phyloP scores from a whole-genome alignment of 2,113 vertebrate species.

The Sardina pilchardus region DNA sequence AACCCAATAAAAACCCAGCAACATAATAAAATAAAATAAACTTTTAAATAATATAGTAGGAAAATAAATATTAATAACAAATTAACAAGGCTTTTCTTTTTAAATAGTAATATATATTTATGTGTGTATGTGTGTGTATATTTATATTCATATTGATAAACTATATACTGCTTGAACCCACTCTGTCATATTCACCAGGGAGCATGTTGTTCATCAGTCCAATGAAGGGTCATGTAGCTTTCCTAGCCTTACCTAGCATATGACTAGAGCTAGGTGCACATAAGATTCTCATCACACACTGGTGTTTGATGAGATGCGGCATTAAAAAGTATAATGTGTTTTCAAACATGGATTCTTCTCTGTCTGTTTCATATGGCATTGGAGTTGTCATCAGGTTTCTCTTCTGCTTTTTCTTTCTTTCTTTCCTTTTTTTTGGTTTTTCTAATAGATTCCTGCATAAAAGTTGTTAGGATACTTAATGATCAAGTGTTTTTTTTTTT shows the following conservation, averaged over 20 bases:
- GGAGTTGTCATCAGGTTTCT: conserved; percentile 29
- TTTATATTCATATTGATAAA: not conserved
- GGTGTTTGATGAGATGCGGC: not conserved
- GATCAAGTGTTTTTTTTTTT: conserved; percentile 57
- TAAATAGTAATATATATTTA: conserved; percentile 78
- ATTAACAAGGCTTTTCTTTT: conserved; percentile 73
- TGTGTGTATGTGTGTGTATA: conserved; percentile 35
- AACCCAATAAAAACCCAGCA: conserved; percentile 62
- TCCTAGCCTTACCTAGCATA: not conserved
- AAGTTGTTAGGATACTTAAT: conserved; percentile 43
- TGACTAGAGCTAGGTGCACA: not conserved
- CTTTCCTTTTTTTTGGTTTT: conserved; percentile 26
- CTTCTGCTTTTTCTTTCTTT: conserved; percentile 31
- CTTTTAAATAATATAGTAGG: conserved; percentile 81
- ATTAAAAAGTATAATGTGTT: not conserved
- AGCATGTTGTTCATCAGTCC: conserved; percentile 65
- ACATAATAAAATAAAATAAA: conserved; percentile 72
- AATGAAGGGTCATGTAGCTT: conserved; percentile 41
- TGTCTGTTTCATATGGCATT: conserved; percentile 35
- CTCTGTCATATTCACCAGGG: conserved; percentile 64
- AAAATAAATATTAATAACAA: conserved; percentile 80
- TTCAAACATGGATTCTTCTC: conserved; percentile 4
- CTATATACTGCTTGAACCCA: conserved; percentile 50
- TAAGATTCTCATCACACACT: not conserved
- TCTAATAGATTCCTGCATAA: conserved; percentile 40